Evolutionary conservation across 1,140 invertebrate genomes (phyloP).

Genomic region (Lepidotrigona ventralis): DNA sequence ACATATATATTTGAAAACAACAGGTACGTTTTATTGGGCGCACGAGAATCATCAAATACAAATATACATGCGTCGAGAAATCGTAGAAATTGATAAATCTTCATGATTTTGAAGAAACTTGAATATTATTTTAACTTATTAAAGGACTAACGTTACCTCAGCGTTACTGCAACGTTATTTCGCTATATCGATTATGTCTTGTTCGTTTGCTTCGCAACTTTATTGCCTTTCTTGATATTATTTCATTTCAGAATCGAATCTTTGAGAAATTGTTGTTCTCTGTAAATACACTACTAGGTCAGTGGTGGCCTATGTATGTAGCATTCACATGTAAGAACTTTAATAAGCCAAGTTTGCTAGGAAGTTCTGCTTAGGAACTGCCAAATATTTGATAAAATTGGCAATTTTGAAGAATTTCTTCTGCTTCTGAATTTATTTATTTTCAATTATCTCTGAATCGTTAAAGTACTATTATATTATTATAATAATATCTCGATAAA

Average conservation of each 20-base stretch:
- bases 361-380: neutral
- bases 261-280: neutral
- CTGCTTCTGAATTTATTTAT: neutral
- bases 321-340: neutral
- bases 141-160: too few relatives aligned
- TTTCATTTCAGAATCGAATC: neutral
- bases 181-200: neutral
- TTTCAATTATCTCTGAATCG: neutral
- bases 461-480: constrained; percentile 3
- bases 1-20: too few relatives aligned
- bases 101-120: too few relatives aligned
- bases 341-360: neutral
- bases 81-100: too few relatives aligned
- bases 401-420: neutral
- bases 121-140: too few relatives aligned
- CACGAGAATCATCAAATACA: too few relatives aligned
- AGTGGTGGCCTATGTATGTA: neutral
- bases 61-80: too few relatives aligned
- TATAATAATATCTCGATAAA: neutral
- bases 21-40: too few relatives aligned
- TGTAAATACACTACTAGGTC: neutral
- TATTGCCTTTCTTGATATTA: too few relatives aligned
- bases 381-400: neutral
- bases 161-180: too few relatives aligned
- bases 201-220: neutral